Conservation (phyloP, 2,113 vertebrate species). For the Odocoileus virginianus region DNA sequence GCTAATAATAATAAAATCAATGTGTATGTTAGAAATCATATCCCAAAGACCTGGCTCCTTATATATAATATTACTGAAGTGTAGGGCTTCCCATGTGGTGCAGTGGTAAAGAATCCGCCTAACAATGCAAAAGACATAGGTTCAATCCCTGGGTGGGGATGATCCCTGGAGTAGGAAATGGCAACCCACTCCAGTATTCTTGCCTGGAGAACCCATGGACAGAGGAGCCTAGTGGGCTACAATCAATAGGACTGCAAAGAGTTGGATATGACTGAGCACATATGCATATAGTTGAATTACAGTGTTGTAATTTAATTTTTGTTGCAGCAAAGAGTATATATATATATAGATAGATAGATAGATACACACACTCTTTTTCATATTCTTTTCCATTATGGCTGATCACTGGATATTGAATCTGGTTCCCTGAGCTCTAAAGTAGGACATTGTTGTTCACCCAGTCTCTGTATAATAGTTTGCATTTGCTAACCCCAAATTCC, state of each 20-base stretch:
- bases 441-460: neutral
- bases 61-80: neutral
- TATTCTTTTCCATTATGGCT: neutral
- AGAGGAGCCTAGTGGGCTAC: neutral
- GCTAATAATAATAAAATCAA: neutral
- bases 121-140: neutral
- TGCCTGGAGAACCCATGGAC: neutral
- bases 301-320: neutral
- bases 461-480: neutral
- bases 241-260: neutral
- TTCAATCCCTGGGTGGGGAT: neutral
- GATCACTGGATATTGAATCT: neutral
- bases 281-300: neutral
- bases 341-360: neutral
- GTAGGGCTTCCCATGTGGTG: neutral
- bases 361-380: neutral
- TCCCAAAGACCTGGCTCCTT: neutral
- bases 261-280: fast-evolving
- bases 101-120: neutral
- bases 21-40: neutral
- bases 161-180: neutral
- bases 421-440: neutral
- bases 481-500: neutral
- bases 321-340: neutral
- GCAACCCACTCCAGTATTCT: neutral